Evolutionary conservation across 2,113 vertebrate species (phyloP), one percentile per base, ranked within the genome.

Genomic region (Hipposideros armiger): DNA sequence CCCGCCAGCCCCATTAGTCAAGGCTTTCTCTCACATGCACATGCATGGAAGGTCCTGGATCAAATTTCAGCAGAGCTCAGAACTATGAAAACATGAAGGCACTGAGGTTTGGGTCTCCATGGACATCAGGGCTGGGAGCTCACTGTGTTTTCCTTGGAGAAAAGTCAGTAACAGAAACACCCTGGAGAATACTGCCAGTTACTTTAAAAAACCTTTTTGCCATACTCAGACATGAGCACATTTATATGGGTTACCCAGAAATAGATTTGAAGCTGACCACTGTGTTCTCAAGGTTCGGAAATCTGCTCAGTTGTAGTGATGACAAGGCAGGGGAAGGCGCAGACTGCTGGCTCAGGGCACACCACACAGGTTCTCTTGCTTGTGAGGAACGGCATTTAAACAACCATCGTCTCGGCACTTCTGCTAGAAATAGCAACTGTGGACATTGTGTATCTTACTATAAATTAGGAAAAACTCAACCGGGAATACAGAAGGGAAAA

Each of bases 121-220:
- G 50, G 76, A 96, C 32, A 22, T 60, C 1, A 78, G 60, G 94
- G 84, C 0, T 82, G 10, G 47, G 78, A 66, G 87, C 28, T 84
- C 97, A 20, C 50, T 26, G 64, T 73, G 45, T 94, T 66, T 30
- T 28, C 52, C 76, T 28, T 32, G 4, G 80, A 87, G 40, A 80
- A 96, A 90, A 87, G 70, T 36, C 32, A 91, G 17, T 52, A 84
- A 91, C 58, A 96, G 95, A 56, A 93, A 87, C 11, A 60, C 2
- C 17, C 77, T 96, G 50, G 28, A 84, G 84, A 87, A 64, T 7
- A 11, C 24, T 67, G 73, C 89, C 74, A 19, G 30, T 36, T 67
- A 62, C 67, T 40, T 92, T 2, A 70, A 83, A 32, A 90, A 80
- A 58, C 20, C 8, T n/a, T 76, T 40, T 90, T 0, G 0, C 47